phyloP scores from a whole-genome alignment of 2,113 vertebrate genomes.

The Boulengeromyrus knoepffleri region DNA sequence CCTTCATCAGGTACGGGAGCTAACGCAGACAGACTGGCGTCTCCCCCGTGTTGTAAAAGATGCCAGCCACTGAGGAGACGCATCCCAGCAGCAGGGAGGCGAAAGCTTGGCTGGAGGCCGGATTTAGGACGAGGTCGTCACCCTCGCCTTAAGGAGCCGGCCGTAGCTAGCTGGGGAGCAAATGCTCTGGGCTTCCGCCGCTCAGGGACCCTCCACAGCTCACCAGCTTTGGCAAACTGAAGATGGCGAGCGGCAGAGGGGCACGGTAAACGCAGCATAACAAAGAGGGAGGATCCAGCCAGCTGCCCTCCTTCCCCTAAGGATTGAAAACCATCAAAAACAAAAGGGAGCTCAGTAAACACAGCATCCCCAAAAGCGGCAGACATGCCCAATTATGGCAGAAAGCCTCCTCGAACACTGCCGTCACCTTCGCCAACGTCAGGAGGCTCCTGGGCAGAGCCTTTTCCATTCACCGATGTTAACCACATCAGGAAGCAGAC shows the following conservation, averaged over 20 bases:
- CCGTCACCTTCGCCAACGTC: neutral
- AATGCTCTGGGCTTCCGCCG: neutral
- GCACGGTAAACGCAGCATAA: neutral
- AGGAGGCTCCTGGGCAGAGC: neutral
- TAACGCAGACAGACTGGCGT: neutral
- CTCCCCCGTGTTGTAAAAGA: neutral
- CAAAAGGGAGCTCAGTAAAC: neutral
- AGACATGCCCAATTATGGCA: neutral
- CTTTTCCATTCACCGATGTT: neutral
- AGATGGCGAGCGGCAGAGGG: neutral
- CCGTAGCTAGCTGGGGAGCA: neutral
- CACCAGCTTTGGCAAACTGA: neutral
- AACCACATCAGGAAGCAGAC: neutral
- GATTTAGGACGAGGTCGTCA: neutral
- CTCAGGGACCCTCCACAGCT: neutral
- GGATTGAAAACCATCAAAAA: neutral
- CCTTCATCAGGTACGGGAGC: neutral
- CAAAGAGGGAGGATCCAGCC: neutral
- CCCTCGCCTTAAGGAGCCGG: neutral
- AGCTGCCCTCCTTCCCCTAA: neutral
- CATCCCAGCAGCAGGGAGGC: neutral
- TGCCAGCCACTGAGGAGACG: neutral
- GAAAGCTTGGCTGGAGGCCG: neutral
- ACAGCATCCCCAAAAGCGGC: neutral
- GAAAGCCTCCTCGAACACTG: neutral